These are phyloP conservation scores for Sinhomidia bicolor DNA, from an alignment of 2,888 invertebrate species.

Conservation along the genomic window DNA sequence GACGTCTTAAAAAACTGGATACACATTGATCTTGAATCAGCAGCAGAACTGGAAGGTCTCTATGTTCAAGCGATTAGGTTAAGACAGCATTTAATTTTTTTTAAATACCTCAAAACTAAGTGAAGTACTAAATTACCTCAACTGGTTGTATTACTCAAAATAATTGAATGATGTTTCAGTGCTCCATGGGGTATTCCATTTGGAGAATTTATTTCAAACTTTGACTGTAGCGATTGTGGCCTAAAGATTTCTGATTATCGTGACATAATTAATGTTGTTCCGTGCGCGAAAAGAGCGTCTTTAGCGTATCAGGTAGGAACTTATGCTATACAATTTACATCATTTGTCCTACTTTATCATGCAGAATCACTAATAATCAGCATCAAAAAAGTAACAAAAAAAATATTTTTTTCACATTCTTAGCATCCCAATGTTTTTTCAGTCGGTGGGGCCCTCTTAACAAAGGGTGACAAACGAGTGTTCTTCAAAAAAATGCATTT, in stretches of 20 bases:
- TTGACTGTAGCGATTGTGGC: conserved; percentile 42
- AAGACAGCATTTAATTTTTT: no score
- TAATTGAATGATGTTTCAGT: no score
- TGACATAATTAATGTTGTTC: background rate
- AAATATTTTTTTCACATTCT: background rate
- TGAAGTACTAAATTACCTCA: no score
- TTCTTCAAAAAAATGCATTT: conserved; percentile 34
- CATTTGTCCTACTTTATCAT: background rate
- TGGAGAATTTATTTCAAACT: conserved; percentile 49
- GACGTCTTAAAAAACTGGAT: conserved; percentile 25
- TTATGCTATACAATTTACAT: background rate
- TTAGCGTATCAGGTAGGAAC: no score
- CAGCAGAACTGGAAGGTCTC: conserved; percentile 7
- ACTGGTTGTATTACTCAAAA: no score
- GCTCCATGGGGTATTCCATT: conserved; percentile 55
- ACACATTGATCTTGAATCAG: conserved; percentile 36
- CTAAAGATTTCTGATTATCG: background rate
- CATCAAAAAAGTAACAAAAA: no score
- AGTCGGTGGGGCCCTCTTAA: background rate
- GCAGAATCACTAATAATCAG: no score
- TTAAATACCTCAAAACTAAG: no score
- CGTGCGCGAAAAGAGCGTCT: conserved; percentile 27
- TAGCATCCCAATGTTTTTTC: conserved; percentile 50
- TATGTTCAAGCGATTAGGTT: conserved; percentile 57
- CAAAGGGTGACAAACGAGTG: background rate